Evolutionary conservation across 2,113 vertebrate genomes (phyloP).

Genomic region (Empidonax alnorum): DNA sequence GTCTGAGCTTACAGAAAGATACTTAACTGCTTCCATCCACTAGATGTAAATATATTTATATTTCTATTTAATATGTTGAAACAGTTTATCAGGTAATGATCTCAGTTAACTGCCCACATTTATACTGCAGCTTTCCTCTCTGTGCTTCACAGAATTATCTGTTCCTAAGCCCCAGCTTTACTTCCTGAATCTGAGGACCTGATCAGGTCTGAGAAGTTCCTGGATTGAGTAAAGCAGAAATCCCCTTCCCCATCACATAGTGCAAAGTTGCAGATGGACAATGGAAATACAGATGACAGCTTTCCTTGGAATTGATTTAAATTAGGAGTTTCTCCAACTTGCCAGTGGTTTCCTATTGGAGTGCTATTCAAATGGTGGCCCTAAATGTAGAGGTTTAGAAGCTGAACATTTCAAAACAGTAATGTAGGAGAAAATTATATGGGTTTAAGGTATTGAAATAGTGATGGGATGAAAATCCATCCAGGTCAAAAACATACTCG

Average conservation of each 20-base stretch:
- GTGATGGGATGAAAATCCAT: neutral
- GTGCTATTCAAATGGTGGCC: neutral
- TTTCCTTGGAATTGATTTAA: conserved; percentile 63
- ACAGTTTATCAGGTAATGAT: neutral
- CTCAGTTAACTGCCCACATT: neutral
- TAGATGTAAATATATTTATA: neutral
- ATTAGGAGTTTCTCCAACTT: conserved; percentile 61
- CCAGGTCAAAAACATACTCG: neutral
- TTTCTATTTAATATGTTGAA: neutral
- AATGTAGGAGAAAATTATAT: conserved; percentile 16
- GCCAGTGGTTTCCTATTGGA: conserved; percentile 62
- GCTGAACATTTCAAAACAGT: neutral
- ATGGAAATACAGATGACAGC: conserved; percentile 54
- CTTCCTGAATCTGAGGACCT: neutral
- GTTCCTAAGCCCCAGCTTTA: conserved; percentile 24
- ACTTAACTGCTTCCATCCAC: neutral
- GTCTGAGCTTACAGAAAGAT: neutral
- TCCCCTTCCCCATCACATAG: neutral
- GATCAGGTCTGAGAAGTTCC: neutral
- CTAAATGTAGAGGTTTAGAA: neutral
- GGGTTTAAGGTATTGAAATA: neutral
- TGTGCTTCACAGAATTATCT: neutral
- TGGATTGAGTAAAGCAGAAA: conserved; percentile 33
- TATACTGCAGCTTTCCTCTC: neutral
- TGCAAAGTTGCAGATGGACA: conserved; percentile 12